Evolutionary conservation across 2,797 vertebrate species (phyloP).

Genomic region (Paguma larvata): DNA sequence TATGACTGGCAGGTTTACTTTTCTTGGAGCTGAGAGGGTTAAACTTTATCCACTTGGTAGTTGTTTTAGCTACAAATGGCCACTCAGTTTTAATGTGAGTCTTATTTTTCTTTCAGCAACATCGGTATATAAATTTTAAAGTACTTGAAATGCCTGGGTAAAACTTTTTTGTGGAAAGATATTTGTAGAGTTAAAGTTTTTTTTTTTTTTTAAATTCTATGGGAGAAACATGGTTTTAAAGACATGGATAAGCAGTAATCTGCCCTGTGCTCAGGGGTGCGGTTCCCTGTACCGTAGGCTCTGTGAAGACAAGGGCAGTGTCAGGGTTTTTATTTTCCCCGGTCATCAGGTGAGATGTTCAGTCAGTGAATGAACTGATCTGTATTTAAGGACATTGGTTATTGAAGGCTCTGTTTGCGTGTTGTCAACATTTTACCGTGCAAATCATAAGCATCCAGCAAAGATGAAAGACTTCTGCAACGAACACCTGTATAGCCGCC

Average conservation of each 20-base stretch:
- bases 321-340: not conserved
- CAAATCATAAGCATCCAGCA: not conserved
- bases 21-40: not conserved
- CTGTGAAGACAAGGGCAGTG: not conserved
- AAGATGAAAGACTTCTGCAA: not conserved
- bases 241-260: not conserved
- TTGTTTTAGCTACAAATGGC: not conserved
- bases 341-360: not conserved
- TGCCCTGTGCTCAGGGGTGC: accelerated
- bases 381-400: not conserved
- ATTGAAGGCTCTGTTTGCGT: not conserved
- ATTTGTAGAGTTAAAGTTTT: not conserved
- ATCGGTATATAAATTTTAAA: not conserved
- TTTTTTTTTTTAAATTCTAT: not conserved
- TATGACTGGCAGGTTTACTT: not conserved
- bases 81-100: not conserved
- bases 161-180: not conserved
- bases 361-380: not conserved
- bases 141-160: not conserved
- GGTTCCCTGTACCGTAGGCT: not conserved
- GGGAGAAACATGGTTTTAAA: not conserved
- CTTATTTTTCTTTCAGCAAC: not conserved
- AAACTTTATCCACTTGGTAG: not conserved
- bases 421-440: not conserved
- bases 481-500: accelerated